phyloP scores from a whole-genome alignment of 2,888 invertebrate genomes.

The Desoria tigrina region DNA sequence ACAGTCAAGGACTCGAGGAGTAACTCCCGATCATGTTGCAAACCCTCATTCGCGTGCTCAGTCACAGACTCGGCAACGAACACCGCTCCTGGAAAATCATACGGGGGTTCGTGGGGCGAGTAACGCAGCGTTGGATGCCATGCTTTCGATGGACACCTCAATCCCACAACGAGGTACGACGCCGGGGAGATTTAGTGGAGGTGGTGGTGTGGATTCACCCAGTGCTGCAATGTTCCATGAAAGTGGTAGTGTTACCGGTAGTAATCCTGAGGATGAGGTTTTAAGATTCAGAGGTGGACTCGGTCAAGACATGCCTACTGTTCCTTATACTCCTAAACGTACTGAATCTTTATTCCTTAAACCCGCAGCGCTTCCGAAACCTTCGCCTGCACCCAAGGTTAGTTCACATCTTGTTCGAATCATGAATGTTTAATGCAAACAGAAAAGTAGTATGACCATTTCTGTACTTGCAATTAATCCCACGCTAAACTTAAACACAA shows the following conservation, averaged over 20 bases:
- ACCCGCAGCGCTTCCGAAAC: constrained; percentile 57
- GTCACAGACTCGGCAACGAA: constrained; percentile 57
- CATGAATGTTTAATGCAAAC: constrained; percentile 10
- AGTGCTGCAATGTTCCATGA: constrained; percentile 35
- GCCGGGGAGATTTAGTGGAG: constrained; percentile 60
- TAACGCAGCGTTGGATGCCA: constrained; percentile 46
- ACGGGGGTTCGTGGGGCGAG: constrained; percentile 37
- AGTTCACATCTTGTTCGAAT: too few relatives aligned
- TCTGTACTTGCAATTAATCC: too few relatives aligned
- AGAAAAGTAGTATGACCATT: too few relatives aligned
- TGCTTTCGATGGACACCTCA: constrained; percentile 45
- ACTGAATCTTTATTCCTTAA: constrained; percentile 84
- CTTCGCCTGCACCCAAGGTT: constrained; percentile 52
- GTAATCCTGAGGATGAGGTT: constrained; percentile 67
- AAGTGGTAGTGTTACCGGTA: constrained; percentile 40
- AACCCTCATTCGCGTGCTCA: constrained; percentile 60
- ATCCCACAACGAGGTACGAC: constrained; percentile 50
- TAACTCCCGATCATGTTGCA: constrained; percentile 45
- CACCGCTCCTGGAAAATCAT: constrained; percentile 46
- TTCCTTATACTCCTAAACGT: constrained; percentile 76
- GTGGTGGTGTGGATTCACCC: constrained; percentile 34
- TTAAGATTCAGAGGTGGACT: constrained; percentile 75
- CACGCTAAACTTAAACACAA: too few relatives aligned
- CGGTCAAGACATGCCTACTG: constrained; percentile 83
- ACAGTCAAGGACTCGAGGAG: constrained; percentile 67